Conservation (phyloP, 35 echinoderm and acorn worm species). For the Lytechinus pictus region DNA sequence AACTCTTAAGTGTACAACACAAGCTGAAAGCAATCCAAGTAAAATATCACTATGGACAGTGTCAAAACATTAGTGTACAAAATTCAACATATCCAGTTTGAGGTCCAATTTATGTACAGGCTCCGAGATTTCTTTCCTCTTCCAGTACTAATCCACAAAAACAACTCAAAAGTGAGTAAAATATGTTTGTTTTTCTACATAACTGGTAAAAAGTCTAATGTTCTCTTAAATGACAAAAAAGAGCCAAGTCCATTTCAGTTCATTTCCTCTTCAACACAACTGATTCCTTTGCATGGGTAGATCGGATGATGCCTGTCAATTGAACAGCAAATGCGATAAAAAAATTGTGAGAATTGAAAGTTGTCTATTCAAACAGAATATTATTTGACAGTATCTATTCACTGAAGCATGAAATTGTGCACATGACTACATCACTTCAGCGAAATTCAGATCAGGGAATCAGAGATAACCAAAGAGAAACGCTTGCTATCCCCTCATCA, state of each 20-base stretch:
- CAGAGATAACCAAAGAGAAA: neutral
- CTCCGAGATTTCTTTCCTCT: neutral
- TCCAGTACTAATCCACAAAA: neutral
- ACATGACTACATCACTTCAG: neutral
- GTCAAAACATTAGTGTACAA: neutral
- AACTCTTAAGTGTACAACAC: neutral
- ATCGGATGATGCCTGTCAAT: neutral
- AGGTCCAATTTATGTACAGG: neutral
- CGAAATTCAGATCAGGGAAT: neutral
- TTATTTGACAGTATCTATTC: neutral
- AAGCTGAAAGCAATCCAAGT: neutral
- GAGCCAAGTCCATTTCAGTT: neutral
- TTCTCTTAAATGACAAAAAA: neutral
- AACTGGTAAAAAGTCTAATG: neutral
- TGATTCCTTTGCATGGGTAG: neutral
- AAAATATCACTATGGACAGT: neutral
- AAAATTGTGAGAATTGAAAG: neutral
- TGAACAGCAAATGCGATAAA: neutral
- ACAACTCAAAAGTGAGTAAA: neutral
- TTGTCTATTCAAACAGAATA: neutral
- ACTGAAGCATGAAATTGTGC: neutral
- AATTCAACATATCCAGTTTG: neutral
- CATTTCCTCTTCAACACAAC: neutral
- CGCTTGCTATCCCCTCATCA: neutral
- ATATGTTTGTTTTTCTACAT: neutral